Evolutionary conservation across 2,113 vertebrate genomes (phyloP).

Genomic region (Acanthochromis polyacanthus): DNA sequence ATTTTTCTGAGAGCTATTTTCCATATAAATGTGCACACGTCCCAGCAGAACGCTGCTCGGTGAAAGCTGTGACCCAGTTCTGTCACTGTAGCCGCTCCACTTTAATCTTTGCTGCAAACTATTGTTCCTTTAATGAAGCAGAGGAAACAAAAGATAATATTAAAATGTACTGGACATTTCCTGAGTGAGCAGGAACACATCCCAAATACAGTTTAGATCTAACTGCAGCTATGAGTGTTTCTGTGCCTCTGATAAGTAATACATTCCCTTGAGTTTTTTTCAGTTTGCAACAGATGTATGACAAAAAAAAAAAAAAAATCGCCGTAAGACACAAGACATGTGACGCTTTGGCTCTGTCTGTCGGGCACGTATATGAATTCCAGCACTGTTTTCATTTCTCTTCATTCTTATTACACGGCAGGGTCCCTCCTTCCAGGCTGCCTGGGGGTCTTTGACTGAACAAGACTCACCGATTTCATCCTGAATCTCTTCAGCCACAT

Average conservation of each 20-base stretch:
- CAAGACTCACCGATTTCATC: constrained; percentile 93
- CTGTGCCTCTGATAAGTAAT: constrained; percentile 32
- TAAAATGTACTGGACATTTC: neutral
- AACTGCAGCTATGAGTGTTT: neutral
- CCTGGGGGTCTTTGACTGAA: neutral
- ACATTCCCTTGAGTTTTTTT: constrained; percentile 10
- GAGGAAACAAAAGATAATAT: constrained; percentile 31
- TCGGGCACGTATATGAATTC: constrained; percentile 20
- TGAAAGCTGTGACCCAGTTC: constrained; percentile 81
- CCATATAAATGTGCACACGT: constrained; percentile 63
- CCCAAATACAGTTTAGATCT: neutral
- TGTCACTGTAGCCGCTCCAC: constrained; percentile 67
- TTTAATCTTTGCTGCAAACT: constrained; percentile 59
- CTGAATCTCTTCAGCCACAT: constrained; percentile 95
- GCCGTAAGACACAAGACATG: constrained; percentile 3
- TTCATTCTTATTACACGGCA: constrained; percentile 26
- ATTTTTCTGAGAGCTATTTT: constrained; percentile 65
- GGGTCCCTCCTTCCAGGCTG: neutral
- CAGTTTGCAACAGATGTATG: neutral
- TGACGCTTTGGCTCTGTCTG: constrained; percentile 25
- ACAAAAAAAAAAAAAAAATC: neutral
- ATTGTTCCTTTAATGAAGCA: constrained; percentile 46
- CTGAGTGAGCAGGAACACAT: constrained; percentile 7
- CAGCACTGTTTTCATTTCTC: constrained; percentile 48
- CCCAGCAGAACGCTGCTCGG: constrained; percentile 63